Evolutionary conservation across 2,113 vertebrate species (phyloP), one percentile per base, ranked within the genome.

Genomic region (Herpetotheres cachinnans): DNA sequence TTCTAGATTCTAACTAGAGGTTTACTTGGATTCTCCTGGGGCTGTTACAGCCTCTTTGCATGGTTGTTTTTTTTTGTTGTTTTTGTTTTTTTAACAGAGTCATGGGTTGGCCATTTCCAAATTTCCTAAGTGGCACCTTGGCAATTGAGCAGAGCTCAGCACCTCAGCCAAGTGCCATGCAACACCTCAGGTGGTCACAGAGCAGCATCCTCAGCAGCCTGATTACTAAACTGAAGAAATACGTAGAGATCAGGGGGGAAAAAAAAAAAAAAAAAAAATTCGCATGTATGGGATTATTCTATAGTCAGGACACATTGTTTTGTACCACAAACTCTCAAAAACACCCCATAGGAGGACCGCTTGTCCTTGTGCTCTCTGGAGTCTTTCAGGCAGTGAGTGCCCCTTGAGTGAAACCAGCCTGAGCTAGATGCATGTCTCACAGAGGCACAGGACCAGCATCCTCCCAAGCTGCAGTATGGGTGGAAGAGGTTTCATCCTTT

Each of bases 331-430:
- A 56, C 16, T 65, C 30, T 91, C 62, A 46, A 38, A 83, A 66
- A 26, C 1, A 1, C 7, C 3, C 27, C 3, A 0, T 18, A 21
- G 40, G 16, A 82, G 5, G 42, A 56, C 15, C 44, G 69, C 26
- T 81, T 44, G 24, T 63, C 49, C 29, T 63, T 78, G 34, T n/a
- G 38, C 69, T 49, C 4, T 30, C 58, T 77, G 63, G 36, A 71
- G 19, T 32, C 42, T 92, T 44, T 67, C 19, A 40, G 72, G 63
- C 13, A 27, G 24, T 25, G 21, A 27, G 24, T 25, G 21, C 9
- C 29, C 18, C 42, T 25, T n/a, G 29, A 8, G 11, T 7, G 8
- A 82, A 82, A 69, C 25, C 59, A 82, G n/a, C 32, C 49, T 59
- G 8, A 94, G 50, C 24, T 32, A 73, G 17, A 49, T 1, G 1